Conservation (phyloP, 2,888 invertebrate genomes). For the Halocaridina rubra region DNA sequence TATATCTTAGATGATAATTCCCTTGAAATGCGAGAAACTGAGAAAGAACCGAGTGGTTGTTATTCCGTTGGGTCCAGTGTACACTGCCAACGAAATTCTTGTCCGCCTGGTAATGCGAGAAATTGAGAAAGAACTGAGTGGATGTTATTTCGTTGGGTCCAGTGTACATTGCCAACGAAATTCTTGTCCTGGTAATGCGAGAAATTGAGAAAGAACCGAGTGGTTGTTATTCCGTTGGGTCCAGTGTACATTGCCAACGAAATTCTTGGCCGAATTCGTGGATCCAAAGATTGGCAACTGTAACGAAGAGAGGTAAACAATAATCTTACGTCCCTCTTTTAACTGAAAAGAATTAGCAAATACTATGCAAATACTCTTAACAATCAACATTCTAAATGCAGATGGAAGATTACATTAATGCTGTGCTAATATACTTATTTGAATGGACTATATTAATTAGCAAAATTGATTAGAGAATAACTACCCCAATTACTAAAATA, state of each 20-base stretch:
- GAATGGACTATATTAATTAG: too few relatives aligned
- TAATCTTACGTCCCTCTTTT: too few relatives aligned
- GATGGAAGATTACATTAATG: too few relatives aligned
- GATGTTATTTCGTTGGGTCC: constrained; percentile 12
- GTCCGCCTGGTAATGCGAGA: constrained; percentile 66
- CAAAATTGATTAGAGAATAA: too few relatives aligned
- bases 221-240: constrained; percentile 52
- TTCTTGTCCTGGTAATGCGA: constrained; percentile 68
- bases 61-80: constrained; percentile 15
- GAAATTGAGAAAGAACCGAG: neutral
- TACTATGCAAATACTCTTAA: too few relatives aligned
- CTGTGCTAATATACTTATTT: too few relatives aligned
- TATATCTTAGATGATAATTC: too few relatives aligned
- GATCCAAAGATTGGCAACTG: constrained; percentile 70
- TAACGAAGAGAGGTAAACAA: too few relatives aligned
- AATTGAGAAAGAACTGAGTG: too few relatives aligned
- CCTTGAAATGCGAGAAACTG: constrained; percentile 64
- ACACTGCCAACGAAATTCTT: constrained; percentile 67
- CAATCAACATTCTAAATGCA: too few relatives aligned
- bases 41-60: neutral
- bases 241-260: constrained; percentile 58
- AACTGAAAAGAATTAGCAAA: too few relatives aligned
- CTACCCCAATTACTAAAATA: too few relatives aligned
- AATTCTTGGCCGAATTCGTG: constrained; percentile 70
- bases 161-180: constrained; percentile 64